phyloP scores from a whole-genome alignment of 2,113 vertebrate genomes.

The Progne subis region DNA sequence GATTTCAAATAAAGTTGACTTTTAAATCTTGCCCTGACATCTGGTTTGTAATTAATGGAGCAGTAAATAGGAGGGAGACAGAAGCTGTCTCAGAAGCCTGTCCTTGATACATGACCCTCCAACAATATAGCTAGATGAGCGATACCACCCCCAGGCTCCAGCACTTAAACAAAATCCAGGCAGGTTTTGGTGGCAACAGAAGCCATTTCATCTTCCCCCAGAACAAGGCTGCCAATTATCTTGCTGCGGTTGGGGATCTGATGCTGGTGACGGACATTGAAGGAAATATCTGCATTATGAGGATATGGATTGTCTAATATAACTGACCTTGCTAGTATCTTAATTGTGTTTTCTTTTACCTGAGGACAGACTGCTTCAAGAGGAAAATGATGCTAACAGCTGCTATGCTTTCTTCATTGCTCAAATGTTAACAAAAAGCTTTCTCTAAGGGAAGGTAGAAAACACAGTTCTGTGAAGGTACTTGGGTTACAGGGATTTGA shows the following conservation, averaged over 20 bases:
- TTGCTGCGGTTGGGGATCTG: not conserved
- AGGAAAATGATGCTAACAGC: not conserved
- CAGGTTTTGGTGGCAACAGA: constrained; percentile 12
- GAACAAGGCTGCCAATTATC: constrained; percentile 40
- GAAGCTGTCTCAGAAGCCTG: constrained; percentile 19
- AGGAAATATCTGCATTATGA: constrained; percentile 25
- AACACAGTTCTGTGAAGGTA: not conserved
- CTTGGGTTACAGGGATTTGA: not conserved
- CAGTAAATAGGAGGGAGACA: constrained; percentile 37
- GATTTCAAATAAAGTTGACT: constrained; percentile 59
- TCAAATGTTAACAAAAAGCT: constrained; percentile 22
- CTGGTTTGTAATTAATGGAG: constrained; percentile 42
- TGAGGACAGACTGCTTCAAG: constrained; percentile 1
- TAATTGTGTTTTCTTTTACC: constrained; percentile 44
- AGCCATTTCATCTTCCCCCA: not conserved
- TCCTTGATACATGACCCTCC: constrained; percentile 11
- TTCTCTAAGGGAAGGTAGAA: not conserved
- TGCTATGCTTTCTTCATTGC: constrained; percentile 11
- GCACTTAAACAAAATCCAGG: constrained; percentile 18
- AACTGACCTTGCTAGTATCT: constrained; percentile 18
- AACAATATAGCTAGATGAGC: not conserved
- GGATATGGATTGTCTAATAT: constrained; percentile 5
- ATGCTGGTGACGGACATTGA: constrained; percentile 14
- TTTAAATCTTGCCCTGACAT: constrained; percentile 39
- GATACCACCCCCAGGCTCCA: not conserved